phyloP scores from a whole-genome alignment of 2,113 vertebrate genomes.

The Psilopogon haemacephalus region DNA sequence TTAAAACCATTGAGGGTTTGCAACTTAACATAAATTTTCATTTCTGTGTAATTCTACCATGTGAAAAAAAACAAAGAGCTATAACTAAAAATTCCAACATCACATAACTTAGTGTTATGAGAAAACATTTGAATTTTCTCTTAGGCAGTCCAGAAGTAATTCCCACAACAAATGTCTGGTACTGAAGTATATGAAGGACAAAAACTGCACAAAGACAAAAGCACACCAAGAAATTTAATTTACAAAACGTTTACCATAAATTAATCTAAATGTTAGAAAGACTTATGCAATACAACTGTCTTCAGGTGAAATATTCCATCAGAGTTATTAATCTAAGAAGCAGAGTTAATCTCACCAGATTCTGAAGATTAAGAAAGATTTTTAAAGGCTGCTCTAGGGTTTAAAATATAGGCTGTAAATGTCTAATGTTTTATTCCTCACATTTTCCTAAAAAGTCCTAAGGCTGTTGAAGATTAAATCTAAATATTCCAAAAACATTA shows the following conservation, averaged over 20 bases:
- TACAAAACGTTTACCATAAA: conserved; percentile 44
- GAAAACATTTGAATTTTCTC: conserved; percentile 43
- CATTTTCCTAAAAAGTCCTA: not conserved
- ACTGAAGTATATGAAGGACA: conserved; percentile 47
- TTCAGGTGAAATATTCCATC: conserved; percentile 47
- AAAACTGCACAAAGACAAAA: conserved; percentile 55
- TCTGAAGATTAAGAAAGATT: not conserved
- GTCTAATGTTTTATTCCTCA: not conserved
- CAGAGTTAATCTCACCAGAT: conserved; percentile 8
- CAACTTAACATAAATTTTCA: conserved; percentile 28
- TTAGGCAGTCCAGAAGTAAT: conserved; percentile 35
- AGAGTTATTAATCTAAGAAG: conserved; percentile 17
- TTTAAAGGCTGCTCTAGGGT: not conserved
- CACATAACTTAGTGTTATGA: not conserved
- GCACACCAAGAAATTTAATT: conserved; percentile 65
- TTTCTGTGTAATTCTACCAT: not conserved
- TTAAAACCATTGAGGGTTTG: conserved; percentile 1
- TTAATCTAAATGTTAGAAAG: conserved; percentile 62
- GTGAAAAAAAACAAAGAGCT: not conserved
- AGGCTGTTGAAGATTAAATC: not conserved
- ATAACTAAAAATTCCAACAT: conserved; percentile 30
- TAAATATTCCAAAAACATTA: not conserved
- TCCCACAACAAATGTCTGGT: conserved; percentile 1
- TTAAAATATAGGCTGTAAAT: not conserved
- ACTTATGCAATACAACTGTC: conserved; percentile 14